A percentile compares a stretch with the other conserved stretches of the same genome.
Evolutionary conservation across 2,888 invertebrate species (phyloP).

Genomic region (Lepidochrysops patricia): DNA sequence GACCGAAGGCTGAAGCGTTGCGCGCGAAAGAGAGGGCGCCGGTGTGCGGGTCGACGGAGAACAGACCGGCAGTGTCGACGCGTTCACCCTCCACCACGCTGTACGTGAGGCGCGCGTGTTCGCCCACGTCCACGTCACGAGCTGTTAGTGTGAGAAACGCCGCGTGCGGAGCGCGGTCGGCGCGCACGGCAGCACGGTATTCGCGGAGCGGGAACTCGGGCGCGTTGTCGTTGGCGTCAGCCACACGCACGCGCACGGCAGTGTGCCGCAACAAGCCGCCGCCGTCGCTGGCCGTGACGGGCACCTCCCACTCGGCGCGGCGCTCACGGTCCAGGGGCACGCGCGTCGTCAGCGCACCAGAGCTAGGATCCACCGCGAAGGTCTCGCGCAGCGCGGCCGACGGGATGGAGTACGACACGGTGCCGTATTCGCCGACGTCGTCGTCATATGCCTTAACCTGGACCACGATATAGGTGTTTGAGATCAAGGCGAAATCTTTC

Average conservation of each 20-base stretch:
- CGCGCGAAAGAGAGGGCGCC: conserved; percentile 82
- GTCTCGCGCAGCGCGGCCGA: conserved; percentile 82
- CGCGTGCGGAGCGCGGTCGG: conserved; percentile 45
- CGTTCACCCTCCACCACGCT: conserved; percentile 80
- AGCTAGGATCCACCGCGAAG: conserved; percentile 81
- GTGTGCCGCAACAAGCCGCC: conserved; percentile 86
- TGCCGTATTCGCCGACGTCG: conserved; percentile 85
- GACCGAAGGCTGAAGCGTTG: conserved; percentile 71
- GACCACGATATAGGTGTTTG: not conserved
- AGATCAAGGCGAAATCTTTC: too few species aligned
- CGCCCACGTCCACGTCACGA: conserved; percentile 84
- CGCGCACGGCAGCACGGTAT: conserved; percentile 83
- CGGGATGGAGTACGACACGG: conserved; percentile 84
- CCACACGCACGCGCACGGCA: conserved; percentile 84
- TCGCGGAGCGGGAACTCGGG: conserved; percentile 84
- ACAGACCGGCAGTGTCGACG: conserved; percentile 77
- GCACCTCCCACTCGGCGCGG: conserved; percentile 74
- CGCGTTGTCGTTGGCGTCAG: conserved; percentile 88
- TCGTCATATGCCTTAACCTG: conserved; percentile 85
- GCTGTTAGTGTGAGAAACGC: conserved; percentile 71
- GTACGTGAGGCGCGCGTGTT: conserved; percentile 82
- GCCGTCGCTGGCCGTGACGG: conserved; percentile 87
- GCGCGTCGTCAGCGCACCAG: conserved; percentile 81
- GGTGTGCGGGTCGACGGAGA: conserved; percentile 82
- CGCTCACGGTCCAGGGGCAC: conserved; percentile 83